Conservation (phyloP, 2,888 invertebrate genomes). For the Slavum lentiscoides region DNA sequence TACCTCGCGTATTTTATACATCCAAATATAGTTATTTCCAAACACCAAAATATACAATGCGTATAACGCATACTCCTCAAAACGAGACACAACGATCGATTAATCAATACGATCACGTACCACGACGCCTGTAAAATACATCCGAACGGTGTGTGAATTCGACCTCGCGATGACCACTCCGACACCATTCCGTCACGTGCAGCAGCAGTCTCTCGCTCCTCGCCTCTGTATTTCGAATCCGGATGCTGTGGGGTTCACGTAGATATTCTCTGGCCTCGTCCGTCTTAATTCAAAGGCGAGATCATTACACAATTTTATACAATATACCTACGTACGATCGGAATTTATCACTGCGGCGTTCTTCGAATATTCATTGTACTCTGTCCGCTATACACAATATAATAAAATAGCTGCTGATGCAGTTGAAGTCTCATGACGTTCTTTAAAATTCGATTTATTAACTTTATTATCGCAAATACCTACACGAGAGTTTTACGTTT, state of each 20-base stretch:
- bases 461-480: background rate
- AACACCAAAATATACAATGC: conserved; percentile 14
- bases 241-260: conserved; percentile 23
- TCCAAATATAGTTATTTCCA: background rate
- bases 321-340: background rate
- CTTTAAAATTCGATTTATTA: background rate
- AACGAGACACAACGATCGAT: conserved; percentile 30
- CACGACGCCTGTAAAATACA: background rate
- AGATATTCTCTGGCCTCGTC: conserved; percentile 5
- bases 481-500: background rate
- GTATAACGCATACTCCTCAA: background rate
- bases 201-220: background rate
- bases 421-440: background rate
- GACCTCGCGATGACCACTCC: conserved; percentile 41
- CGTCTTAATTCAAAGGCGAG: conserved; percentile 21
- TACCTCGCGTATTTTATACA: too few relatives aligned
- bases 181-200: conserved; percentile 42
- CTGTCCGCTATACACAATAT: background rate
- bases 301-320: background rate
- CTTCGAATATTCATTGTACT: conserved; percentile 17
- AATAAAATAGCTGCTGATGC: background rate
- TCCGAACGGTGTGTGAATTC: conserved; percentile 20
- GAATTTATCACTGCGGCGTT: background rate
- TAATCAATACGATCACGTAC: conserved; percentile 44
- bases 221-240: conserved; percentile 28